Evolutionary conservation across 1,140 invertebrate genomes (phyloP), one percentile per base, ranked within the genome.

Genomic region (Bombus fervidus): DNA sequence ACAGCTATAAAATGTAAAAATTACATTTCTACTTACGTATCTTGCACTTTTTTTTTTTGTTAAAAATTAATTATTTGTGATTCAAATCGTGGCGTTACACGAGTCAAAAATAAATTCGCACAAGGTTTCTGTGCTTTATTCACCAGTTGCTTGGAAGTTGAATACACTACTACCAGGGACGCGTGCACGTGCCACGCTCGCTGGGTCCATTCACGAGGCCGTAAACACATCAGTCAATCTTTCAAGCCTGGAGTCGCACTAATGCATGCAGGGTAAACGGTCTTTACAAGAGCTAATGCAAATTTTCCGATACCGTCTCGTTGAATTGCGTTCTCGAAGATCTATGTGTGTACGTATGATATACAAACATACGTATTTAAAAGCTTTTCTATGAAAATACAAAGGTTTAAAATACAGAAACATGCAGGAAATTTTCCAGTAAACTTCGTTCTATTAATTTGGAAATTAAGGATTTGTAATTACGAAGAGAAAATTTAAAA

Each of bases 101-200:
- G 10, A 13, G 59, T 69, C 47, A 37, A 28, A 85, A 81, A 85
- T 74, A 87, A 83, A 10, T 34, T 28, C 64, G 10, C 59, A 59
- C 73, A 47, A 80, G 28, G 62, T 76, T 80, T 85, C 57, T n/a
- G 59, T 66, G 31, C n/a, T 85, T 89, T 68, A 85, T 87, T 85
- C 75, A 34, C 18, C 64, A 41, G 18, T 85, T 64, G 71, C 66
- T 75, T 34, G 62, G 28, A 66, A 18, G 39, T 39, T 43, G 62
- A 31, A 59, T 57, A 57, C 41, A n/a, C 8, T 15, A n/a, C 8
- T 77, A 41, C 64, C 34, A 41, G 37, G 28, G 4, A 25, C 66
- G 25, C 39, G 39, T 71, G 18, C 66, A 57, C 39, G 64, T 72
- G 72, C 57, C 47, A 37, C 47, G 59, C n/a, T 71, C 68, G 47